Conservation (phyloP, 2,113 vertebrate species). For the Pomatostomus ruficeps region DNA sequence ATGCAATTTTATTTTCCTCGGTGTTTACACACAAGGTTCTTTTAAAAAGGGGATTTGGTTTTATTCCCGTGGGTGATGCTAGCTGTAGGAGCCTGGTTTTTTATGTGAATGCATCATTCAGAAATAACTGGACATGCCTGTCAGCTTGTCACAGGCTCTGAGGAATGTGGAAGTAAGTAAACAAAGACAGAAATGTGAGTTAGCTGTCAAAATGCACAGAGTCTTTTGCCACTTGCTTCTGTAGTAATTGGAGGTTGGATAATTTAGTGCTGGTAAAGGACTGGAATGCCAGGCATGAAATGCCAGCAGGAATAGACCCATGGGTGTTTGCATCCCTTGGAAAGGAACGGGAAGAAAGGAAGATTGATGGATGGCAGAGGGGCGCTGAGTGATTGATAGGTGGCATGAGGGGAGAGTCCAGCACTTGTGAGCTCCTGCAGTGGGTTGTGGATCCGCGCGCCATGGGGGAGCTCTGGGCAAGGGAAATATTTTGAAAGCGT, state of each 20-base stretch:
- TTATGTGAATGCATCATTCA: not conserved
- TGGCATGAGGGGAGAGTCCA: not conserved
- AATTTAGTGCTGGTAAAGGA: not conserved
- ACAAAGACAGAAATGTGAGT: not conserved
- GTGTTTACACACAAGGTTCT: not conserved
- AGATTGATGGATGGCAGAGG: not conserved
- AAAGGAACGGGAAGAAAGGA: not conserved
- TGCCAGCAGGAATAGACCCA: accelerated
- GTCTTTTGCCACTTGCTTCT: not conserved
- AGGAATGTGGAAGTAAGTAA: not conserved
- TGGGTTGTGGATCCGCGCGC: accelerated
- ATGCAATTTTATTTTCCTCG: not conserved
- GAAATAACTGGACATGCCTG: not conserved
- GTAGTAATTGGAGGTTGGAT: not conserved
- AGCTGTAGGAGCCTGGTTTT: not conserved
- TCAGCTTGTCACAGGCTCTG: not conserved
- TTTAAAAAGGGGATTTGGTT: not conserved
- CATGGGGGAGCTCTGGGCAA: not conserved
- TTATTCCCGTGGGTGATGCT: not conserved
- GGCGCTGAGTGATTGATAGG: not conserved
- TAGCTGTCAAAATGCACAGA: not conserved
- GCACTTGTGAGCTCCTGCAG: not conserved
- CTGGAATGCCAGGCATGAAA: not conserved
- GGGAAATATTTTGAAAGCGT: not conserved
- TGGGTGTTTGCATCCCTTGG: not conserved